phyloP scores from a whole-genome alignment of 1,140 invertebrate species.

The Chironomus tepperi region DNA sequence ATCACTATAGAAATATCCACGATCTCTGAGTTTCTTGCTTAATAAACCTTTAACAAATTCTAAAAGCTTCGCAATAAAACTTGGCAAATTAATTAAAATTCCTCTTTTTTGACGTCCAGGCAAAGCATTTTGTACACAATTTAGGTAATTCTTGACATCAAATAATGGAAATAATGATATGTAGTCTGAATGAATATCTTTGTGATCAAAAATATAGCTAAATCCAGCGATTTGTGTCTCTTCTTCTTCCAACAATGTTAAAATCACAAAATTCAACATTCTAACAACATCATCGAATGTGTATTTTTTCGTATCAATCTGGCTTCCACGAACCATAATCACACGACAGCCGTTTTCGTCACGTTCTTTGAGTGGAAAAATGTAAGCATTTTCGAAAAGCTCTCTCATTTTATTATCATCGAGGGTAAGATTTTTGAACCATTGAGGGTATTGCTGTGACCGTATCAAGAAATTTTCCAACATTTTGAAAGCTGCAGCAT shows the following conservation, averaged over 20 bases:
- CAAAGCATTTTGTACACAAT: slow-evolving; percentile 47
- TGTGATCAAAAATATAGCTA: slow-evolving; percentile 39
- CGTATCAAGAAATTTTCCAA: slow-evolving; percentile 69
- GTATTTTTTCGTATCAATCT: slow-evolving; percentile 49
- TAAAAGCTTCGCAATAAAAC: slow-evolving; percentile 57
- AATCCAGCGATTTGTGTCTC: slow-evolving; percentile 52
- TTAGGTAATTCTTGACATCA: not conserved
- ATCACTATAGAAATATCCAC: slow-evolving; percentile 58
- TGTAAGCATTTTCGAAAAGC: slow-evolving; percentile 60
- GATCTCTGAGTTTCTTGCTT: slow-evolving; percentile 61
- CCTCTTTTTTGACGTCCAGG: slow-evolving; percentile 59
- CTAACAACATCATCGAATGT: slow-evolving; percentile 50
- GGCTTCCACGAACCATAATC: not conserved
- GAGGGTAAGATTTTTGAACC: slow-evolving; percentile 65
- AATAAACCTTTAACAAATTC: slow-evolving; percentile 62
- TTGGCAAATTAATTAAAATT: slow-evolving; percentile 57
- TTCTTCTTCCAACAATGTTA: slow-evolving; percentile 54
- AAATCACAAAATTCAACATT: slow-evolving; percentile 49
- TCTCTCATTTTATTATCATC: slow-evolving; percentile 55
- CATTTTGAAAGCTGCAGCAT: slow-evolving; percentile 69
- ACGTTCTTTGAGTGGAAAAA: slow-evolving; percentile 49
- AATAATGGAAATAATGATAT: not conserved
- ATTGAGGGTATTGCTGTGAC: slow-evolving; percentile 61
- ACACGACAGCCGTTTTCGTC: not conserved
- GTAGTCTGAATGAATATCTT: not conserved